Evolutionary conservation across 2,888 invertebrate species (phyloP).

Genomic region (Imbricaverruca yamaguchii): DNA sequence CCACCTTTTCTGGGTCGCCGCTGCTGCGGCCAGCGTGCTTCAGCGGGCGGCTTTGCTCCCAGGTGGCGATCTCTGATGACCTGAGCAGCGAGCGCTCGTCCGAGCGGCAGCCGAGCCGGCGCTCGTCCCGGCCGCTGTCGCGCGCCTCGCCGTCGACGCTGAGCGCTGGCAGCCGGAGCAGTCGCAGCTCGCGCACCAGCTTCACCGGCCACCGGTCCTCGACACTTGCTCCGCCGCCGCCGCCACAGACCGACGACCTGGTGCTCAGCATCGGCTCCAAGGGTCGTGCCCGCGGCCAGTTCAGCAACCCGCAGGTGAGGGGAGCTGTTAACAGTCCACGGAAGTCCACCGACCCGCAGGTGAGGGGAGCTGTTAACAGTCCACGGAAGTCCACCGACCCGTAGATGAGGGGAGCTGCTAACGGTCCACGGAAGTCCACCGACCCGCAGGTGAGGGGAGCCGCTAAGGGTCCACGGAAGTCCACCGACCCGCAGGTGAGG

Average conservation of each 20-base stretch:
- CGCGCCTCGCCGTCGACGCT: not conserved
- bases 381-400: too few species aligned
- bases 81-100: not conserved
- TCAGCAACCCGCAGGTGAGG: constrained; percentile 46
- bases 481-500: too few species aligned
- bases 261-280: constrained; percentile 44
- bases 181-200: constrained; percentile 32
- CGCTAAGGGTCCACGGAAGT: too few species aligned
- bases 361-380: too few species aligned
- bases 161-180: not conserved
- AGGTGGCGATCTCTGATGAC: constrained; percentile 32
- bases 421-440: too few species aligned
- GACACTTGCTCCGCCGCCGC: constrained; percentile 27
- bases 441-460: too few species aligned
- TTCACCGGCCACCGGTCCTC: constrained; percentile 36
- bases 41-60: constrained; percentile 23
- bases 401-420: too few species aligned
- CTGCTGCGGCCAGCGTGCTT: too few species aligned
- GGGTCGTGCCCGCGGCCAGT: constrained; percentile 47
- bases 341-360: too few species aligned
- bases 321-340: too few species aligned
- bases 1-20: too few species aligned
- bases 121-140: not conserved
- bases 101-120: not conserved
- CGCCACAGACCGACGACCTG: constrained; percentile 42